A percentile compares a stretch with the other conserved stretches of the same genome.
phyloP scores from a whole-genome alignment of 64 coral and sea anemone genomes.

The Montipora cactus region DNA sequence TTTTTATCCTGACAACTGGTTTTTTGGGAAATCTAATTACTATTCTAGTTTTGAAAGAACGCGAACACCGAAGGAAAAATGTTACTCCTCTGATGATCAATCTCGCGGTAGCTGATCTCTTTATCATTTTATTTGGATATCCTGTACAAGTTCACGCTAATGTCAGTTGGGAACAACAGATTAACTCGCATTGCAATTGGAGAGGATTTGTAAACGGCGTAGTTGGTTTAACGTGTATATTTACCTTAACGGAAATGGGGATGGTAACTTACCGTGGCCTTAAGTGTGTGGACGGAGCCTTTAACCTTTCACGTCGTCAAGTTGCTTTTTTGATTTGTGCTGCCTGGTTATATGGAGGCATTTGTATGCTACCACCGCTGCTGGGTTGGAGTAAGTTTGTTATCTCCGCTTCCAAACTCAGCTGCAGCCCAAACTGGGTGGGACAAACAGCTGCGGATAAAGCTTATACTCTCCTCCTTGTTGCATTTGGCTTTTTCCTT shows the following conservation, averaged over 20 bases:
- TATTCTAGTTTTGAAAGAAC: constrained; percentile 27
- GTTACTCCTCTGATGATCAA: constrained; percentile 75
- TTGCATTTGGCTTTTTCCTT: constrained; percentile 60
- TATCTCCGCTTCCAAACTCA: constrained; percentile 55
- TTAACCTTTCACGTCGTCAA: neutral
- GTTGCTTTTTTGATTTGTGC: constrained; percentile 1
- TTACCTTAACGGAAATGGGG: constrained; percentile 62
- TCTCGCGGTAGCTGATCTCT: constrained; percentile 60
- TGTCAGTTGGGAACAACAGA: neutral
- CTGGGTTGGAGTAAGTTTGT: constrained; percentile 74
- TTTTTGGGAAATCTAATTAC: constrained; percentile 69
- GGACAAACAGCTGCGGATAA: constrained; percentile 6
- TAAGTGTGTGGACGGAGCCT: neutral
- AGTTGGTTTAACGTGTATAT: constrained; percentile 66
- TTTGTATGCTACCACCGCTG: constrained; percentile 64
- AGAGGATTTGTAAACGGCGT: constrained; percentile 67
- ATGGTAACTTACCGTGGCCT: constrained; percentile 22
- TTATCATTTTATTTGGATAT: constrained; percentile 74
- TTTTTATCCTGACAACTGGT: constrained; percentile 43
- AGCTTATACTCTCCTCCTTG: constrained; percentile 64
- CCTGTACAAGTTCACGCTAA: constrained; percentile 63
- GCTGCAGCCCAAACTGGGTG: constrained; percentile 75
- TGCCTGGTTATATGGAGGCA: constrained; percentile 58
- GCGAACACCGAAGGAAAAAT: constrained; percentile 46
- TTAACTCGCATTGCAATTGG: constrained; percentile 52